Percentiles rank a stretch among this genome's conserved stretches.
Evolutionary conservation across 2,888 invertebrate species (phyloP).

Genomic region (Melanargia galathea): DNA sequence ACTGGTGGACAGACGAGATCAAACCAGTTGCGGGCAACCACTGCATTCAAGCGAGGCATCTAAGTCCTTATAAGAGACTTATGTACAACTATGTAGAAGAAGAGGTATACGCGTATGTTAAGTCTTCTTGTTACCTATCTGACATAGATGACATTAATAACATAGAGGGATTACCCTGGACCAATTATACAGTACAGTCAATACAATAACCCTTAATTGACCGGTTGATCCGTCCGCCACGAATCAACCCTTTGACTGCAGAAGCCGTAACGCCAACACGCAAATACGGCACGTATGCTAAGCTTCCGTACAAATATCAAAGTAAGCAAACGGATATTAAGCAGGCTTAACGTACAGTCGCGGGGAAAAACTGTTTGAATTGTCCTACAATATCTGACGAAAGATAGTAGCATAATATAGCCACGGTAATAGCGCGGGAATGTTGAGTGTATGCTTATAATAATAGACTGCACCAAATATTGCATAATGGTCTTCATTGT

Average conservation of each 20-base stretch:
- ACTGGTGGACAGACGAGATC: too few relatives aligned
- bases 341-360: slow-evolving; percentile 61
- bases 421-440: too few relatives aligned
- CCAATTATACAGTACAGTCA: slow-evolving; percentile 32
- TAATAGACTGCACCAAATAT: too few relatives aligned
- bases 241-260: slow-evolving; percentile 64
- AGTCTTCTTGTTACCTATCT: neutral
- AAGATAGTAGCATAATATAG: too few relatives aligned
- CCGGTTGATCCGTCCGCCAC: slow-evolving; percentile 60
- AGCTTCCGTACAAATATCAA: slow-evolving; percentile 72
- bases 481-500: too few relatives aligned
- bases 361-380: slow-evolving; percentile 17
- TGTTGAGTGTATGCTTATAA: too few relatives aligned
- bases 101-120: too few relatives aligned
- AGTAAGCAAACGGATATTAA: slow-evolving; percentile 71
- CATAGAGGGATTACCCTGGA: slow-evolving; percentile 9
- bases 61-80: too few relatives aligned
- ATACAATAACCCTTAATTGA: slow-evolving; percentile 59
- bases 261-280: slow-evolving; percentile 52
- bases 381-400: slow-evolving; percentile 27
- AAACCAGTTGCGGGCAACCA: too few relatives aligned
- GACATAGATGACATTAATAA: slow-evolving; percentile 8
- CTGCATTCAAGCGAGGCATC: too few relatives aligned
- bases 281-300: slow-evolving; percentile 64
- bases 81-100: too few relatives aligned